A percentile compares a stretch with the other conserved stretches of the same genome.
Conservation (phyloP, 1,140 invertebrate species). For the Drosophila ogumai region DNA sequence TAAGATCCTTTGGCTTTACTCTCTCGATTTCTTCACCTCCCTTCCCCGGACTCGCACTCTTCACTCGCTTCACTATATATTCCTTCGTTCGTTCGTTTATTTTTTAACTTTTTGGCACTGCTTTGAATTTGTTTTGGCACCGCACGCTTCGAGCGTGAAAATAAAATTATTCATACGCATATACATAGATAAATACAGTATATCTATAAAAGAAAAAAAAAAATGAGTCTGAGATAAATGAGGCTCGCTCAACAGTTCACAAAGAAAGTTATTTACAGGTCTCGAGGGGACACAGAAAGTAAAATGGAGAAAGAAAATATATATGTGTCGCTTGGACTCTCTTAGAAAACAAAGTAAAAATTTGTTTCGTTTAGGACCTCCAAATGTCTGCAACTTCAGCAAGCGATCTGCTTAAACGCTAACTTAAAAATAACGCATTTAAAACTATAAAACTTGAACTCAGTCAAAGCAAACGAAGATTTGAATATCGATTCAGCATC, state of each 20-base stretch:
- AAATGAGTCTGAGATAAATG: constrained; percentile 29
- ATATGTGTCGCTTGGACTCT: neutral
- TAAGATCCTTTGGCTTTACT: neutral
- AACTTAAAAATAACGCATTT: constrained; percentile 32
- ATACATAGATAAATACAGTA: constrained; percentile 43
- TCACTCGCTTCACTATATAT: constrained; percentile 6
- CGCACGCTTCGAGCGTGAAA: constrained; percentile 76
- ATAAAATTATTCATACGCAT: constrained; percentile 54
- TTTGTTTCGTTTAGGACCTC: neutral
- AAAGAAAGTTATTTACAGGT: constrained; percentile 68
- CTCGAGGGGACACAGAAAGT: constrained; percentile 14
- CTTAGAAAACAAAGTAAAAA: neutral
- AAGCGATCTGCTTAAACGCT: constrained; percentile 33
- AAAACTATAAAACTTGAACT: constrained; percentile 75
- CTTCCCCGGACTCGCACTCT: neutral
- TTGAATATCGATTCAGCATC: constrained; percentile 36
- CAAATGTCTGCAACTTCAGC: constrained; percentile 45
- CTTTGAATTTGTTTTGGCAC: constrained; percentile 79
- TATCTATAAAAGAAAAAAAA: constrained; percentile 40
- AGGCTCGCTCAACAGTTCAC: constrained; percentile 49
- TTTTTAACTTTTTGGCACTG: constrained; percentile 71
- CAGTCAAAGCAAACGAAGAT: constrained; percentile 77
- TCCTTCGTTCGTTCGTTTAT: constrained; percentile 20
- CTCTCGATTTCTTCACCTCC: constrained; percentile 1
- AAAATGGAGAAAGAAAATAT: constrained; percentile 15